Percentiles rank a stretch among this genome's conserved stretches.
Conservation (phyloP, 2,797 vertebrate genomes). For the Simalia tracyae region DNA sequence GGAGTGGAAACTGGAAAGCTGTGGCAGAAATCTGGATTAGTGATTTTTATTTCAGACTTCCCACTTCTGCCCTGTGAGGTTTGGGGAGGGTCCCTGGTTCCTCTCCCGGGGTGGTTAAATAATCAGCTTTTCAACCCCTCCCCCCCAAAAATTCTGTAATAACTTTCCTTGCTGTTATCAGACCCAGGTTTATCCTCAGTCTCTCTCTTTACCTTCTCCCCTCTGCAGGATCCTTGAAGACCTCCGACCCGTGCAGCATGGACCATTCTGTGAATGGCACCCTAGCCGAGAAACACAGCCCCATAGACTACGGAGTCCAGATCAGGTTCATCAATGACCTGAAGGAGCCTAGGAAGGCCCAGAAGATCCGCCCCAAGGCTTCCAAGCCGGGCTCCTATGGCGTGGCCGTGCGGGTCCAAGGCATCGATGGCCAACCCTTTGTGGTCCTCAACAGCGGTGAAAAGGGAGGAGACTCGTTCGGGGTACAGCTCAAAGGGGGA, state of each 20-base stretch:
- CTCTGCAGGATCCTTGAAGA: conserved; percentile 30
- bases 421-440: conserved; percentile 92
- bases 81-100: neutral
- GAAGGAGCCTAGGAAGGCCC: conserved; percentile 65
- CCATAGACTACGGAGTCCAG: conserved; percentile 89
- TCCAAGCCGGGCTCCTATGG: conserved; percentile 78
- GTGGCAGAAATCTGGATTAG: no score
- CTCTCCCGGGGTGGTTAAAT: neutral
- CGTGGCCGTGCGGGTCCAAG: conserved; percentile 90
- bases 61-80: neutral
- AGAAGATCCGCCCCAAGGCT: conserved; percentile 53
- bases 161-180: neutral
- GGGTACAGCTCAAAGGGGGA: conserved; percentile 84
- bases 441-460: conserved; percentile 91
- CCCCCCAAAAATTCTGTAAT: neutral
- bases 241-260: conserved; percentile 25
- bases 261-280: conserved; percentile 46
- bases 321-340: conserved; percentile 89
- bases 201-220: neutral
- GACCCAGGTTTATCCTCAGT: neutral
- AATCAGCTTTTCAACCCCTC: neutral
- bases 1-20: no score
- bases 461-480: conserved; percentile 88
- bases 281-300: conserved; percentile 76
- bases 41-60: neutral